Percentiles rank a stretch among this genome's conserved stretches.
phyloP scores from a whole-genome alignment of 2,888 invertebrate genomes.

The Luperina testacea region DNA sequence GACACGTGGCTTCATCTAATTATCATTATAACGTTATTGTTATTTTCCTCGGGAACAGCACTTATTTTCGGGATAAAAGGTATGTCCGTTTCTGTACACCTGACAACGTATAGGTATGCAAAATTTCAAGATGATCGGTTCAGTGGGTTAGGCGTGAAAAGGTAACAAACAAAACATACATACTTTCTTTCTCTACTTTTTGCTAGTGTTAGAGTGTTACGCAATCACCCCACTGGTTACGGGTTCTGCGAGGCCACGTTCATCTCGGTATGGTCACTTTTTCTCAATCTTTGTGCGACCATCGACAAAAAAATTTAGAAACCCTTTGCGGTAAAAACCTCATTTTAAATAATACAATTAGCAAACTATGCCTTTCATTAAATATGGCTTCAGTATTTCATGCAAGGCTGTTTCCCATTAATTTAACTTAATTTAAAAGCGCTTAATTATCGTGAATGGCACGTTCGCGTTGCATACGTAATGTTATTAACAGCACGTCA shows the following conservation, averaged over 20 bases:
- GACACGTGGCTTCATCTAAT: no score
- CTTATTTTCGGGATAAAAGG: no score
- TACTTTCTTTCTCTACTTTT: no score
- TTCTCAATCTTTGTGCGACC: background rate
- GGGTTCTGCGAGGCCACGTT: background rate
- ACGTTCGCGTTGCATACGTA: slow-evolving; percentile 46
- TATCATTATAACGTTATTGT: no score
- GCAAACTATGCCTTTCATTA: slow-evolving; percentile 9
- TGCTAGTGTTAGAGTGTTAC: no score
- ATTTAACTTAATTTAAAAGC: slow-evolving; percentile 57
- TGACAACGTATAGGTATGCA: no score
- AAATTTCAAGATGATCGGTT: no score
- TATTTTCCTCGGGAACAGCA: no score
- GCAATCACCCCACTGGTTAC: no score
- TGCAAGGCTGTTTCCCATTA: slow-evolving; percentile 4
- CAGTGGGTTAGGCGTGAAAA: no score
- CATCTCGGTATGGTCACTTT: background rate
- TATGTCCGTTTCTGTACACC: no score
- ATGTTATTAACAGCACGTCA: slow-evolving; percentile 41
- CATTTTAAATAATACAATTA: slow-evolving; percentile 1
- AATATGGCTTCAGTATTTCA: slow-evolving; percentile 16
- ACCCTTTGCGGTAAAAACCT: background rate
- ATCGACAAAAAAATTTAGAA: background rate
- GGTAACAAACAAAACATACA: no score
- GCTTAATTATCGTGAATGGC: slow-evolving; percentile 51